Base-by-base conservation (phyloP, 2,113 vertebrate genomes). In the Malurus elegans region DNA sequence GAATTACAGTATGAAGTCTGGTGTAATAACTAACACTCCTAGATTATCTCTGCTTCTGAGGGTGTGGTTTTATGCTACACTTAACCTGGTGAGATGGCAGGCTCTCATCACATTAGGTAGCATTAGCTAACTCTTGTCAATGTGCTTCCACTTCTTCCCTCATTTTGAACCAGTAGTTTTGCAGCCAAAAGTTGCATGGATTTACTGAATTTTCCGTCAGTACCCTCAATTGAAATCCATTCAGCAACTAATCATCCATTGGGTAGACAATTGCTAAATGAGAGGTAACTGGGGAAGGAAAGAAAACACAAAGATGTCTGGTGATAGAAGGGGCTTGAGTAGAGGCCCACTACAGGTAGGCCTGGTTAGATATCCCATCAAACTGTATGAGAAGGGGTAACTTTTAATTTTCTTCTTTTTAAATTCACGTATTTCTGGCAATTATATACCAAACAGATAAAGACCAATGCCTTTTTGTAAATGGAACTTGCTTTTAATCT, bases 401-500 rank as follows among this genome's bases (percentile, higher is more conserved):
- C n/a, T 44, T 69, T 5, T 32, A 12, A 18, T 10, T 61, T 53
- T 42, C 24, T 57, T 80, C 20, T 19, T 23, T 31, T 64, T 9
- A 19, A 70, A 51, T 61, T 86, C 21, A 42, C 9, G 7, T 70
- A 40, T 60, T 54, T 64, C 38, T 88, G 10, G 16, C 61, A 73
- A 67, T 80, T 62, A 44, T 31, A 25, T 32, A 25, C 2, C 38
- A 85, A 81, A 60, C 0, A 79, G 42, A 53, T 82, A 26, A 82
- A 72, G 50, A 53, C 24, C 14, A 34, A n/a, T 81, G 60, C 13
- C 58, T 61, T 73, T 45, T 88, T 73, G 10, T 14, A 62, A 73
- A 32, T 58, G 15, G 34, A 79, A 90, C 25, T 93, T 92, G 72
- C 42, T 93, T 93, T 93, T 76, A 32, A 90, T 94, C 93, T 72